phyloP scores from a whole-genome alignment of 53 echinoderm and acorn worm genomes.

The Hippasteria phrygiana region DNA sequence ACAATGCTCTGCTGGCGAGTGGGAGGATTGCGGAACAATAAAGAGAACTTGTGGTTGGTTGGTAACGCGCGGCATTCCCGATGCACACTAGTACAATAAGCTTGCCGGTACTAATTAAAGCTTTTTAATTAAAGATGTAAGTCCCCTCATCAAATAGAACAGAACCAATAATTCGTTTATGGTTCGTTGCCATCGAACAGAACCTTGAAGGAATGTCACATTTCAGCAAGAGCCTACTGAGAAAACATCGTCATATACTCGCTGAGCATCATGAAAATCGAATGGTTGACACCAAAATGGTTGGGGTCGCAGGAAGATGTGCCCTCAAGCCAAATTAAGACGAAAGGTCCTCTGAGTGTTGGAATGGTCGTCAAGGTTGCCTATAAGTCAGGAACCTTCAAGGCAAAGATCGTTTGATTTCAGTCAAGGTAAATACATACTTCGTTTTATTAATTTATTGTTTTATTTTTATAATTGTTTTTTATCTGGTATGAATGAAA shows the following conservation, averaged over 20 bases:
- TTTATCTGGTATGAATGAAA: no score
- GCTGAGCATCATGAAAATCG: slow-evolving; percentile 12
- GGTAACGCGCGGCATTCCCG: no score
- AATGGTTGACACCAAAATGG: slow-evolving; percentile 51
- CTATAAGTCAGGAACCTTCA: slow-evolving; percentile 22
- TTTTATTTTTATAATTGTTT: no score
- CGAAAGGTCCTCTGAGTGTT: background rate
- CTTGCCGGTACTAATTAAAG: background rate
- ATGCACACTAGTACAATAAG: background rate
- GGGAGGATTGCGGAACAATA: background rate
- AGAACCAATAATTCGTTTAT: no score
- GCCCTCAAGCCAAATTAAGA: background rate
- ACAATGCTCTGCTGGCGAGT: background rate
- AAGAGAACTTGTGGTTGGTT: background rate
- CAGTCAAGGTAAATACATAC: background rate
- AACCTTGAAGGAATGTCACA: background rate
- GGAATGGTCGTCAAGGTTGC: slow-evolving; percentile 24
- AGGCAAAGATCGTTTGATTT: slow-evolving; percentile 3
- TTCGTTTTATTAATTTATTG: no score
- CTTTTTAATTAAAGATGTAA: no score
- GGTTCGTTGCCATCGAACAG: background rate
- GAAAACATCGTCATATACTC: background rate
- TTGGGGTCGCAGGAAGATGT: slow-evolving; percentile 25
- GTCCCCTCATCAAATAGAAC: no score
- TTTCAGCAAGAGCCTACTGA: background rate